These are phyloP conservation scores for Microhierax caerulescens DNA, from an alignment of 2,797 vertebrate species.

Conservation along the genomic window DNA sequence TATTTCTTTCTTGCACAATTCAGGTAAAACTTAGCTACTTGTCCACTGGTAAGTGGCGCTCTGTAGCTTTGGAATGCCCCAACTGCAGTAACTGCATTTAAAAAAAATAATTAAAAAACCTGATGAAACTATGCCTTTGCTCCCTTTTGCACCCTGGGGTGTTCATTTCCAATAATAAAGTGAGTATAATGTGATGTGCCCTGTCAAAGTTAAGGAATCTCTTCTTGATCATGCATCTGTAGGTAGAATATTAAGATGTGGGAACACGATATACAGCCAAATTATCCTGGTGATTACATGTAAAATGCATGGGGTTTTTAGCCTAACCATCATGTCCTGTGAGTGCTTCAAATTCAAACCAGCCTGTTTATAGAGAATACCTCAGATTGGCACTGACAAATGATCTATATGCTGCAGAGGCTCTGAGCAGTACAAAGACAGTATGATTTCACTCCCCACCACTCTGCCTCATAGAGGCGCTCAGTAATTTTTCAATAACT, in stretches of 20 bases:
- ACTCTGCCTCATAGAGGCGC: not conserved
- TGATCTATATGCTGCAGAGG: constrained; percentile 39
- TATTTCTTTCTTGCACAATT: not conserved
- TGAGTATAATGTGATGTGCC: constrained; percentile 66
- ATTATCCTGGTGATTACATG: constrained; percentile 64
- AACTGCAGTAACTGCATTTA: not conserved
- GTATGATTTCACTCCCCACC: not conserved
- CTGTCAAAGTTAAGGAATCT: constrained; percentile 63
- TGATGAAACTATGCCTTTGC: constrained; percentile 23
- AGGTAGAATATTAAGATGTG: constrained; percentile 66
- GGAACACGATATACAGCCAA: constrained; percentile 39
- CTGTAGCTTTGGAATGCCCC: constrained; percentile 34
- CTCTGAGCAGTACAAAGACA: constrained; percentile 18
- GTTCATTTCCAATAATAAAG: constrained; percentile 70
- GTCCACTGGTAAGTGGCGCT: constrained; percentile 47
- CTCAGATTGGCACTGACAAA: constrained; percentile 57
- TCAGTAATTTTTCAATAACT: not conserved
- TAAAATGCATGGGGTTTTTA: constrained; percentile 52
- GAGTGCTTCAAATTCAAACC: constrained; percentile 62
- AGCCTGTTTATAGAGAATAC: constrained; percentile 41
- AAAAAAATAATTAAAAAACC: not conserved
- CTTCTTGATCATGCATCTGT: constrained; percentile 63
- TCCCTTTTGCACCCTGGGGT: constrained; percentile 55
- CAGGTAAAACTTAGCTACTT: not conserved
- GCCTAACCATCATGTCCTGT: constrained; percentile 31